Evolutionary conservation across 2,888 invertebrate genomes (phyloP).

Genomic region (Sericinus montela): DNA sequence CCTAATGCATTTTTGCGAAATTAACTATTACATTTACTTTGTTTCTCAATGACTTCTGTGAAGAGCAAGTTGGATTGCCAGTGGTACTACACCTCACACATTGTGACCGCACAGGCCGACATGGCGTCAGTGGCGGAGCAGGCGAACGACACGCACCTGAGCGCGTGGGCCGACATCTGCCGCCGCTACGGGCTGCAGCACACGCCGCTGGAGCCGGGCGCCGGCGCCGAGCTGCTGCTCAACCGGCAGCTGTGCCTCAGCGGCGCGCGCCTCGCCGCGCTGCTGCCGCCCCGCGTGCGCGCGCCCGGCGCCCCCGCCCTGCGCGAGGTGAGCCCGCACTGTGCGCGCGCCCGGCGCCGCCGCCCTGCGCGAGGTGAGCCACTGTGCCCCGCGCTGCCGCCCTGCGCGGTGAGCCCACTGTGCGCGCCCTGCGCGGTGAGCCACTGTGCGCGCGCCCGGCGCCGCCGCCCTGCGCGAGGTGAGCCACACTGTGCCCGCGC

Average conservation of each 20-base stretch:
- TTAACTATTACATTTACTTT: too few relatives aligned
- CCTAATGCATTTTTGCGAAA: too few relatives aligned
- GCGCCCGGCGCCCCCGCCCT: conserved; percentile 80
- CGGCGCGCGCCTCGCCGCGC: conserved; percentile 81
- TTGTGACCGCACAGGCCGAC: conserved; percentile 79
- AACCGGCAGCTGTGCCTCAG: conserved; percentile 89
- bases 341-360: neutral
- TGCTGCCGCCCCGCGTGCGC: conserved; percentile 81
- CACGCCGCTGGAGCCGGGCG: conserved; percentile 93
- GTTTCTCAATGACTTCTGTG: too few relatives aligned
- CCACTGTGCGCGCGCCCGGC: too few relatives aligned
- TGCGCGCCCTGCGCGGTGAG: too few relatives aligned
- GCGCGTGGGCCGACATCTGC: conserved; percentile 94
- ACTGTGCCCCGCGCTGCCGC: conserved; percentile 75
- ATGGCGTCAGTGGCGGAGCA: conserved; percentile 90
- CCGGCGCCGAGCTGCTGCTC: conserved; percentile 89
- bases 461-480: too few relatives aligned
- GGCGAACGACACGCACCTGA: conserved; percentile 95
- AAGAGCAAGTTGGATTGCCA: too few relatives aligned
- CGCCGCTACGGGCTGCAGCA: conserved; percentile 85
- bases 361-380: neutral
- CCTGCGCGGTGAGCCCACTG: too few relatives aligned
- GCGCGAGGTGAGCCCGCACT: conserved; percentile 68
- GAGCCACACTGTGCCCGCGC: too few relatives aligned
- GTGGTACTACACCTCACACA: too few relatives aligned